Evolutionary conservation across 2,888 invertebrate species (phyloP).

Genomic region (Candidula unifasciata): DNA sequence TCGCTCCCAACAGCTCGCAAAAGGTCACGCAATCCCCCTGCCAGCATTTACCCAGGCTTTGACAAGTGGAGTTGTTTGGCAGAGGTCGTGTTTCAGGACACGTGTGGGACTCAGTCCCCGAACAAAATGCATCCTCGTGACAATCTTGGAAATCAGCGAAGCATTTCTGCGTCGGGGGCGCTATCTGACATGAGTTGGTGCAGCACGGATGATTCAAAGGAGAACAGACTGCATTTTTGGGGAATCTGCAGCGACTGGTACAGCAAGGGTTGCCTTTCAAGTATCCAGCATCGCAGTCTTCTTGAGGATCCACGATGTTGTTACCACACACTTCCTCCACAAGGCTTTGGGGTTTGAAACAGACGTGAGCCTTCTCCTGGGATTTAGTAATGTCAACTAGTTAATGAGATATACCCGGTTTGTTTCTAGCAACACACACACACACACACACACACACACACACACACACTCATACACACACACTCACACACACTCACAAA

Average conservation of each 20-base stretch:
- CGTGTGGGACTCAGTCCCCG: neutral
- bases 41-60: neutral
- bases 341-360: neutral
- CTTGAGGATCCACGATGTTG: neutral
- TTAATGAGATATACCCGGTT: neutral
- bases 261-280: neutral
- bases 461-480: neutral
- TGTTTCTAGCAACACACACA: too few relatives aligned
- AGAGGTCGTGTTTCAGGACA: neutral
- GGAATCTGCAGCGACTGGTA: neutral
- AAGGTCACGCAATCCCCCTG: neutral
- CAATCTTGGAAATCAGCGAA: neutral
- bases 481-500: neutral
- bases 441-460: neutral
- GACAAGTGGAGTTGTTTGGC: neutral
- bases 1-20: neutral
- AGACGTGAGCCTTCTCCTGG: conserved; percentile 33
- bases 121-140: neutral
- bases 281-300: conserved; percentile 31
- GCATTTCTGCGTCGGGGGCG: conserved; percentile 6
- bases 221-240: neutral
- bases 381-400: neutral
- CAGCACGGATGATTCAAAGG: conserved; percentile 19
- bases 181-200: conserved; percentile 6
- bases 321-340: conserved; percentile 9